Percentiles rank a stretch among this genome's conserved stretches.
These are phyloP conservation scores for Xyliphius kryptos DNA, from an alignment of 2,113 vertebrate species.

Conservation along the genomic window DNA sequence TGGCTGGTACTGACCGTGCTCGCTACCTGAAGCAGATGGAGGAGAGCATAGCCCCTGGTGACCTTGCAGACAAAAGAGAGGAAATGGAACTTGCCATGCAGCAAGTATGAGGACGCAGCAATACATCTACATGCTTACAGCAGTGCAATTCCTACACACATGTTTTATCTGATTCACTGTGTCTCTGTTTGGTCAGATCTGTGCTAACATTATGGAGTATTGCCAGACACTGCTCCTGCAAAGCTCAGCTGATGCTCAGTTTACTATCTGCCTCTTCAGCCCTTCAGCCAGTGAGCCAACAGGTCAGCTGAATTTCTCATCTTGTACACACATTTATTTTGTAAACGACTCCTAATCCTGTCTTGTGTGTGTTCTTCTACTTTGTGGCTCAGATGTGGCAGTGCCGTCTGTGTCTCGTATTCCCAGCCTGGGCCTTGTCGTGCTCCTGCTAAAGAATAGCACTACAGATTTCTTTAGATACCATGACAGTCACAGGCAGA, in stretches of 20 bases:
- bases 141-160: not conserved
- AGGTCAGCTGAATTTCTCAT: slow-evolving; percentile 63
- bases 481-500: slow-evolving; percentile 90
- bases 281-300: slow-evolving; percentile 80
- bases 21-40: slow-evolving; percentile 81
- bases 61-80: slow-evolving; percentile 76
- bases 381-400: slow-evolving; percentile 67
- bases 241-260: slow-evolving; percentile 78
- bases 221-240: slow-evolving; percentile 89
- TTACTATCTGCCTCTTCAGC: slow-evolving; percentile 87
- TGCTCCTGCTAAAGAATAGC: slow-evolving; percentile 87
- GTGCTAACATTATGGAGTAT: slow-evolving; percentile 96
- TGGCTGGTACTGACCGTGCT: slow-evolving; percentile 82
- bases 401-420: slow-evolving; percentile 71
- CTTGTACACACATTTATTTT: no score
- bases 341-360: no score
- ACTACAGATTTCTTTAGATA: slow-evolving; percentile 89
- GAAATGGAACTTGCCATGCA: slow-evolving; percentile 89
- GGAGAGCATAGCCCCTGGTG: slow-evolving; percentile 64
- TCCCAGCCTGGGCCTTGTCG: slow-evolving; percentile 84
- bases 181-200: slow-evolving; percentile 73
- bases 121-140: not conserved
- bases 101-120: slow-evolving; percentile 65
- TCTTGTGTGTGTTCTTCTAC: not conserved
- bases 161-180: not conserved